Conservation (phyloP, 2,888 invertebrate species). For the Hyalella azteca region DNA sequence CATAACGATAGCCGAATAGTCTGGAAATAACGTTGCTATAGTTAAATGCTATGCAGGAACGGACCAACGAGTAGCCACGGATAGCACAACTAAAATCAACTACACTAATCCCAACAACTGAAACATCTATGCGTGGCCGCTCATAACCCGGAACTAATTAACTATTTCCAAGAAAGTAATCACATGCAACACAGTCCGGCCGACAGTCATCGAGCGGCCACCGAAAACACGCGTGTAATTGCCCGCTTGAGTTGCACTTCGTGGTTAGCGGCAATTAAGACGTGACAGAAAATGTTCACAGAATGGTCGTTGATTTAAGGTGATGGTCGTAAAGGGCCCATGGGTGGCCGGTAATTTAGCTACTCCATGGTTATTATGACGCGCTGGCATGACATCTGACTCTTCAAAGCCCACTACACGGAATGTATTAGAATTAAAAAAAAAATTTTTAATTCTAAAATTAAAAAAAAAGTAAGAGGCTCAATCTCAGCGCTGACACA, state of each 20-base stretch:
- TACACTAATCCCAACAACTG: neutral
- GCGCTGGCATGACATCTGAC: conserved; percentile 24
- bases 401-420: conserved; percentile 7
- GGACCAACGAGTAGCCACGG: too few relatives aligned
- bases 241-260: neutral
- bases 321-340: conserved; percentile 15
- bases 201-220: neutral
- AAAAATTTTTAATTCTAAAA: too few relatives aligned
- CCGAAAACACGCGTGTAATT: too few relatives aligned
- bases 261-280: conserved; percentile 20
- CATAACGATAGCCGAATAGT: too few relatives aligned
- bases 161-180: conserved; percentile 17
- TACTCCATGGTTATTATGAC: conserved; percentile 23
- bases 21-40: too few relatives aligned
- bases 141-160: too few relatives aligned
- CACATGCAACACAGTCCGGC: neutral
- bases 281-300: conserved; percentile 13
- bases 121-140: too few relatives aligned
- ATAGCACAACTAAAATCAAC: neutral
- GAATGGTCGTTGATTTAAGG: conserved; percentile 22
- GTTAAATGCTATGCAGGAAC: too few relatives aligned
- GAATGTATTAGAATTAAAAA: too few relatives aligned
- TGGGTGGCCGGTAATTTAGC: conserved; percentile 33
- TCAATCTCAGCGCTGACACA: too few relatives aligned
- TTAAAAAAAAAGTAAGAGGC: too few relatives aligned